These are phyloP conservation scores for Drosophila fungiperda DNA, from an alignment of 2,888 invertebrate species.

Conservation along the genomic window DNA sequence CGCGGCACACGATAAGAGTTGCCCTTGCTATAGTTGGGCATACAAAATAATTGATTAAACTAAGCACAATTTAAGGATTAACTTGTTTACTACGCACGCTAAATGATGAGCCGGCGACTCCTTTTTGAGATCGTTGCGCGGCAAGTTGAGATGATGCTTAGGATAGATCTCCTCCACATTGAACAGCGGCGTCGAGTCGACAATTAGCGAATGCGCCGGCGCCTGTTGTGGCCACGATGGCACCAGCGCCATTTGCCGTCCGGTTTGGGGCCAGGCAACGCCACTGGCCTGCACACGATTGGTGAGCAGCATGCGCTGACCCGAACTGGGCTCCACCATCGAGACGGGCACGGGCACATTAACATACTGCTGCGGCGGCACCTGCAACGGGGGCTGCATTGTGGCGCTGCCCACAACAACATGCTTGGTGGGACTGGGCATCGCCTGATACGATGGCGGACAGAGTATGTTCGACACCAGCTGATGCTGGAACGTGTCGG, in stretches of 20 bases:
- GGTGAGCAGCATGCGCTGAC: slow-evolving; percentile 91
- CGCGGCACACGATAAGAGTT: slow-evolving; percentile 85
- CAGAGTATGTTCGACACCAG: slow-evolving; percentile 97
- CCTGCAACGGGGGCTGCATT: slow-evolving; percentile 85
- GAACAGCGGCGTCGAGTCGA: slow-evolving; percentile 90
- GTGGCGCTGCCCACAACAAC: slow-evolving; percentile 87
- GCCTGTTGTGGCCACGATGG: slow-evolving; percentile 94
- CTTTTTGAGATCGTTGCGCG: slow-evolving; percentile 87
- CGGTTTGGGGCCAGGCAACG: slow-evolving; percentile 85
- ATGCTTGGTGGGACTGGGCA: slow-evolving; percentile 88
- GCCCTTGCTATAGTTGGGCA: slow-evolving; percentile 76
- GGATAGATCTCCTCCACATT: slow-evolving; percentile 87
- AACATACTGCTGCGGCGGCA: slow-evolving; percentile 94
- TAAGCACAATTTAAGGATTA: neutral
- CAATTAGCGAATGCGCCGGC: slow-evolving; percentile 89
- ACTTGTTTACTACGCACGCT: slow-evolving; percentile 76
- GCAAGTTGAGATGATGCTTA: slow-evolving; percentile 88
- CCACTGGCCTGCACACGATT: slow-evolving; percentile 85
- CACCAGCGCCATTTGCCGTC: slow-evolving; percentile 92
- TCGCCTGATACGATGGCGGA: slow-evolving; percentile 94
- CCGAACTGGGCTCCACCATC: slow-evolving; percentile 94
- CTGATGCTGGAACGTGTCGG: slow-evolving; percentile 95
- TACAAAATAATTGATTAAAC: slow-evolving; percentile 14
- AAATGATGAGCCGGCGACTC: slow-evolving; percentile 86
- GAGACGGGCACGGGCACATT: slow-evolving; percentile 90